Evolutionary conservation across 2,888 invertebrate species (phyloP).

Genomic region (Eristalis pertinax): DNA sequence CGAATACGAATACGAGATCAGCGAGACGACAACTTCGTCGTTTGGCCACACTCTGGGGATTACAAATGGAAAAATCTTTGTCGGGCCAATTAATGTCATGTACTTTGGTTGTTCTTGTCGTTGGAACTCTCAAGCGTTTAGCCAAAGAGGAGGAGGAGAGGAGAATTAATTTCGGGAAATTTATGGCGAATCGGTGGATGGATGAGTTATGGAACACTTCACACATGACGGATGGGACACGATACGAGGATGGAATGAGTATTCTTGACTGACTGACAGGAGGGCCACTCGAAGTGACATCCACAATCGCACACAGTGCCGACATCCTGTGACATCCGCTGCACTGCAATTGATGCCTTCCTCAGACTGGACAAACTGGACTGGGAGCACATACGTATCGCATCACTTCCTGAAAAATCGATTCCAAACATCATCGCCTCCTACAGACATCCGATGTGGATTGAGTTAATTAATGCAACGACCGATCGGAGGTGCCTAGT

Average conservation of each 20-base stretch:
- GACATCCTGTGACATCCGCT: no score
- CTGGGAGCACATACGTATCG: no score
- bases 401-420: no score
- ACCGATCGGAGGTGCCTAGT: neutral
- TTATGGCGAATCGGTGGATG: slow-evolving; percentile 37
- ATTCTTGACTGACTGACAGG: slow-evolving; percentile 7
- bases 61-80: slow-evolving; percentile 46
- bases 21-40: neutral
- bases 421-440: no score
- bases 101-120: slow-evolving; percentile 40
- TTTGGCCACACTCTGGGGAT: slow-evolving; percentile 5
- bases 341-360: no score
- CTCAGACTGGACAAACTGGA: no score
- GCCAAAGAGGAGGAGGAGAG: neutral
- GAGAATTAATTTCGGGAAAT: slow-evolving; percentile 12
- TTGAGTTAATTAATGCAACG: neutral
- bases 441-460: no score
- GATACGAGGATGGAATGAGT: neutral
- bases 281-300: neutral
- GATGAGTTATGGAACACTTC: slow-evolving; percentile 46
- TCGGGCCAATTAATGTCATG: slow-evolving; percentile 63
- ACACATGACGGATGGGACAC: slow-evolving; percentile 21
- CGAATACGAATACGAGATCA: slow-evolving; percentile 32
- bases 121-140: neutral
- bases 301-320: no score